Percentiles rank a stretch among this genome's conserved stretches.
Evolutionary conservation across 2,797 vertebrate species (phyloP).

Genomic region (Carcharodon carcharias): DNA sequence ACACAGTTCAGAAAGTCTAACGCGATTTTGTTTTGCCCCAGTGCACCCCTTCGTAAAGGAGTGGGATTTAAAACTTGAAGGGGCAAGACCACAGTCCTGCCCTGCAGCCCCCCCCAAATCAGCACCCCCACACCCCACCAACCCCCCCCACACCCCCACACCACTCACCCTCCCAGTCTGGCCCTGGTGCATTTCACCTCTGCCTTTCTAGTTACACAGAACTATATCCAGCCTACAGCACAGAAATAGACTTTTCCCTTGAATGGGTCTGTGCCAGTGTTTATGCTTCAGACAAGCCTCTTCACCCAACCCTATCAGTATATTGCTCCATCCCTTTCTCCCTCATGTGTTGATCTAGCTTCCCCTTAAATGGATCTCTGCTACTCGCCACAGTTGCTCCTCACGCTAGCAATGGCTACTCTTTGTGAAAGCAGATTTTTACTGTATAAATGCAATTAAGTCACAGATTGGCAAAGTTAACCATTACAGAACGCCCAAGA

Average conservation of each 20-base stretch:
- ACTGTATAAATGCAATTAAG: not conserved
- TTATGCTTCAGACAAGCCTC: not conserved
- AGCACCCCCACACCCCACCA: too few species aligned
- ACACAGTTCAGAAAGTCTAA: not conserved
- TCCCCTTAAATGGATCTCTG: not conserved
- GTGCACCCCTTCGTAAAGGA: not conserved
- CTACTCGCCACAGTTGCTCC: not conserved
- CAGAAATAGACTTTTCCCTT: not conserved
- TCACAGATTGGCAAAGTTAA: not conserved
- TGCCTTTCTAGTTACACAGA: not conserved
- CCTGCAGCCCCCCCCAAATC: too few species aligned
- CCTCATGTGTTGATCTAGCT: too few species aligned
- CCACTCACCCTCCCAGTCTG: too few species aligned
- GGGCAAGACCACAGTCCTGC: too few species aligned
- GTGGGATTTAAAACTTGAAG: not conserved
- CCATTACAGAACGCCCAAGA: not conserved
- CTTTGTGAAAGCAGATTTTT: not conserved
- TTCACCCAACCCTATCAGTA: not conserved
- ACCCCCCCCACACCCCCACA: too few species aligned
- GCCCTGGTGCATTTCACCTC: not conserved
- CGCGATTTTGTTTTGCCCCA: not conserved
- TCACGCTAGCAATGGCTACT: not conserved
- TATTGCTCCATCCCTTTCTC: not conserved
- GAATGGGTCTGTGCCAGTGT: not conserved
- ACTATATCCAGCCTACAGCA: not conserved